Percentiles rank a stretch among this genome's conserved stretches.
Conservation (phyloP, 2,797 vertebrate genomes). For the Selene dorsalis region DNA sequence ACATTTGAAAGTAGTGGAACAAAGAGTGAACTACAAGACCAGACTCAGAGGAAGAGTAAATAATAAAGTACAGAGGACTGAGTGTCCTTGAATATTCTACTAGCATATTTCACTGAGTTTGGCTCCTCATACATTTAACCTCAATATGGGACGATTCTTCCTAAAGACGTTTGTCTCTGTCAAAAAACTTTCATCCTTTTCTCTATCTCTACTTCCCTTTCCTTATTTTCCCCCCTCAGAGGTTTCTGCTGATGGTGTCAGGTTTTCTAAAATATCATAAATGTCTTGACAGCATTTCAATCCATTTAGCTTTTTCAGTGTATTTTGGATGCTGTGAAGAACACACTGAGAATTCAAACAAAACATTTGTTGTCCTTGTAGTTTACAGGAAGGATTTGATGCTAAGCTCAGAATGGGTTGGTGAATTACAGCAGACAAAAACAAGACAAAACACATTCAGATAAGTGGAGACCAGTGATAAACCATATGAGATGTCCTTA, state of each 20-base stretch:
- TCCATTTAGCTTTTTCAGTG: not conserved
- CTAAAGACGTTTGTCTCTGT: not conserved
- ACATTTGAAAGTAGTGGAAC: not conserved
- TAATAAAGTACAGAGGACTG: conserved; percentile 7
- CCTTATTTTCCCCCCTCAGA: not conserved
- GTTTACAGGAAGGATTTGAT: conserved; percentile 26
- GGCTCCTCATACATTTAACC: not conserved
- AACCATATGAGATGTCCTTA: not conserved
- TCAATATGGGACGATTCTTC: not conserved
- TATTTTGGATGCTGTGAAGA: conserved; percentile 12
- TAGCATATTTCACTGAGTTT: not conserved
- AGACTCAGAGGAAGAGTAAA: not conserved
- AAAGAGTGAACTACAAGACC: not conserved
- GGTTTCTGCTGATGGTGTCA: not conserved
- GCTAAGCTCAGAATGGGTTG: not conserved
- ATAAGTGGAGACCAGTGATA: not conserved
- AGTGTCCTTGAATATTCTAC: not conserved
- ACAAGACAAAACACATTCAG: not conserved
- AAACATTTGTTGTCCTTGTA: not conserved
- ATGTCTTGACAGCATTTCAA: not conserved
- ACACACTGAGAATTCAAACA: conserved; percentile 20
- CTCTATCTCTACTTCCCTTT: not conserved
- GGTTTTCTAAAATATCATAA: not conserved
- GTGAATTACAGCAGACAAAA: conserved; percentile 14
- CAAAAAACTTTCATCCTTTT: not conserved